Evolutionary conservation across 2,888 invertebrate species (phyloP), one percentile per base, ranked within the genome.

Genomic region (Tridacna crocea): DNA sequence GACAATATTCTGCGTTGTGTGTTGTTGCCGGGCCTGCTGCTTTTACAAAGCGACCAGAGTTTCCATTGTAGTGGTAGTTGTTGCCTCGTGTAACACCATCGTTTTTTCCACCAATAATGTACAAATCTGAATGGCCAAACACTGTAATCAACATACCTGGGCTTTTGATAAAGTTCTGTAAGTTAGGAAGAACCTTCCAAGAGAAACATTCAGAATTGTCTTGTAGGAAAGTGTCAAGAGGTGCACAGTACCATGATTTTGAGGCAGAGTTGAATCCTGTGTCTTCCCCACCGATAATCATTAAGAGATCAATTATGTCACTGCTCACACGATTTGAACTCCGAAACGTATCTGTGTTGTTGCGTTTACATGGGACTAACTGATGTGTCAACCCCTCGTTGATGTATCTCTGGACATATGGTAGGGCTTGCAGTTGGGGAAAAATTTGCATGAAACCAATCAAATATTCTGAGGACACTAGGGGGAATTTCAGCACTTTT

Each of bases 341-440:
- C 2, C 73, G 58, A 2, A 73, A 27, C 8, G 73, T 73, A 60
- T 73, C 60, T 11, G 73, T 60, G n/a, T 22, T 58, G 60, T 46
- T 58, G 11, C 73, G 58, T 22, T 73, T 73, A 19, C 60, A 24
- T 15, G 73, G 73, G 1, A 73, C 73, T 22, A 73, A 22, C 60
- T 73, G 58, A 73, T 73, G 60, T 19, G 55, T 73, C 60, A 73
- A 73, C n/a, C 60, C 73, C 55, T 73, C 73, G 15, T 58, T 60
- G 11, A 73, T n/a, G 22, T 73, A 73, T n/a, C 27, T 58, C 73
- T 73, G 73, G 19, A 73, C 46, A 36, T 73, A 73, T 46, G 73
- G 60, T 24, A 73, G 15, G 19, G 60, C 8, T 22, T 60, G 58
- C 11, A 73, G 60, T 27, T 26, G 11, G 0, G 73, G 73, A n/a